Evolutionary conservation across 2,888 invertebrate genomes (phyloP), one percentile per base, ranked within the genome.

Genomic region (Rhyacophila evoluta): DNA sequence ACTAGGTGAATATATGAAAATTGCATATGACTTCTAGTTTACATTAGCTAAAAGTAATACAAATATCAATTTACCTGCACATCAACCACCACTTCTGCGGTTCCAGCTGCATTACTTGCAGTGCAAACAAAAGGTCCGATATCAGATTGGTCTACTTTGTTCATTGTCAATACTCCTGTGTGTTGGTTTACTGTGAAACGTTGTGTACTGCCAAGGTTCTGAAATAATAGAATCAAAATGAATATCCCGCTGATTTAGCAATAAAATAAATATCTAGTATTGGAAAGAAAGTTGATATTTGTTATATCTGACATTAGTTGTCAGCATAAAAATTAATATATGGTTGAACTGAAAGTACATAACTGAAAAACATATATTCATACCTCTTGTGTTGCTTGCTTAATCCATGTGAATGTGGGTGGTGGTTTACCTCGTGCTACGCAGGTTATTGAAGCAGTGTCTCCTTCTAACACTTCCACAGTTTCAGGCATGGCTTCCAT

Each of bases 351-450:
- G 15, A 70, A 15, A 55, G 5, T 11, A 12, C 6, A 74, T 27
- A 19, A 3, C 10, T 10, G 37, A 72, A 12, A 38, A 10, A 8
- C 15, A 67, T 74, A 33, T 70, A 1, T 19, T 27, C 74, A 80
- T 86, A 89, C 89, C 85, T 92, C 91, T 74, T 94, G 92, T 1
- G 92, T 93, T 74, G 92, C 89, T 79, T 92, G 91, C 84, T 95
- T 94, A 78, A 96, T 94, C 97, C 97, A 97, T 33, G 92, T 92
- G 85, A 94, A 95, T 77, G 91, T 92, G 68, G 97, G 97, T 12
- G 93, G 92, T 0, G 97, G 97, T 85, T 96, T 97, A 15, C 97
- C 97, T 41, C 89, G 91, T 0, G 96, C 97, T 83, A 92, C 92
- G 86, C 97, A 97, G 75, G 91, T 90, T 38, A 95, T 92, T 1